A percentile compares a stretch with the other conserved stretches of the same genome.
phyloP scores from a whole-genome alignment of 2,113 vertebrate genomes.

The Hassar affinis region DNA sequence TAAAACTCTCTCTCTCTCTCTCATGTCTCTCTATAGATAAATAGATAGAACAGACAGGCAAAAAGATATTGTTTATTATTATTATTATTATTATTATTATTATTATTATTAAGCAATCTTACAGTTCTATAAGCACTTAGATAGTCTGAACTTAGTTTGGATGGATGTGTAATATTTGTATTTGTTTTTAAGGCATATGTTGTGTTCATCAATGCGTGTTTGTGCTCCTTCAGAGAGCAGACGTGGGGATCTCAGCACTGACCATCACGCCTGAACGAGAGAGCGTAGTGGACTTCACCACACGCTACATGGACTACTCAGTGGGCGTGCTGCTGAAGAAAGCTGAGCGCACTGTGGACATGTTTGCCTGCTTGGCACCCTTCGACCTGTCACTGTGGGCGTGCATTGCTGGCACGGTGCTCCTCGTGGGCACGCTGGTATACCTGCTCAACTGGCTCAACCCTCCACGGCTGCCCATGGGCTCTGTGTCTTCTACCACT shows the following conservation, averaged over 20 bases:
- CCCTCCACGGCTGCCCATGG: slow-evolving; percentile 93
- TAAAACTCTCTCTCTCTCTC: no score
- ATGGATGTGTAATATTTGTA: background rate
- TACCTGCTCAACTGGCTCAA: slow-evolving; percentile 98
- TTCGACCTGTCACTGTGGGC: slow-evolving; percentile 98
- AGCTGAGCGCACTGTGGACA: slow-evolving; percentile 93
- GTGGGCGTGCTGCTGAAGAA: slow-evolving; percentile 93
- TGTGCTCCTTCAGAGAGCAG: slow-evolving; percentile 79
- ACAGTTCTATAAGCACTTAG: background rate
- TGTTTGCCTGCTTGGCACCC: slow-evolving; percentile 95
- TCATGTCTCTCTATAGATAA: no score
- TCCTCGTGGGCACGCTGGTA: slow-evolving; percentile 90
- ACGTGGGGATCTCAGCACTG: slow-evolving; percentile 93
- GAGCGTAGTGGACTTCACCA: slow-evolving; percentile 96
- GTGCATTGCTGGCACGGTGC: slow-evolving; percentile 93
- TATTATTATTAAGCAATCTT: no score
- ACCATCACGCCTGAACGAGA: slow-evolving; percentile 97
- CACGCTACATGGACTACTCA: slow-evolving; percentile 97
- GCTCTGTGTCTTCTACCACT: slow-evolving; percentile 92
- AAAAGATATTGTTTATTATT: no score
- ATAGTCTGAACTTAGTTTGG: background rate
- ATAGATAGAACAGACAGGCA: no score
- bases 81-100: no score
- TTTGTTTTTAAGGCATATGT: no score
- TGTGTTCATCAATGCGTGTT: slow-evolving; percentile 10